Conservation (phyloP, 2,888 invertebrate genomes). For the Stenotaenia linearis region DNA sequence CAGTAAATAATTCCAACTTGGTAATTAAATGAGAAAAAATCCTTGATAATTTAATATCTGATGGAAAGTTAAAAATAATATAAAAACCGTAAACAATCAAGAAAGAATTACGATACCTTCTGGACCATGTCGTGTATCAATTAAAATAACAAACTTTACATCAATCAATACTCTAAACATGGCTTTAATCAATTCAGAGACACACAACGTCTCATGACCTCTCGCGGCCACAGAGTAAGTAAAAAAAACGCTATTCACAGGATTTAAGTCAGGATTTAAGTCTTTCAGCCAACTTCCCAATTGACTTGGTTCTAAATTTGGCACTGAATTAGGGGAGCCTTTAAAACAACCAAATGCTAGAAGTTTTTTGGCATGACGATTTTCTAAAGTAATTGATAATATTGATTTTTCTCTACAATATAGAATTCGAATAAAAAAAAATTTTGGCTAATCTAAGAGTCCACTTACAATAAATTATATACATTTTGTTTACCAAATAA, state of each 20-base stretch:
- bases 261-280: not conserved
- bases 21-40: not conserved
- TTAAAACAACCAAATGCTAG: not conserved
- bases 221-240: not conserved
- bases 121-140: not conserved
- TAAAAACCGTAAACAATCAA: too few species aligned
- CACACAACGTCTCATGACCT: not conserved
- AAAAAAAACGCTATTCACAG: constrained; percentile 21
- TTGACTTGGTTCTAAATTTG: not conserved
- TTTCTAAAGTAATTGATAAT: constrained; percentile 17
- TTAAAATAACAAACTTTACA: not conserved
- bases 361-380: not conserved
- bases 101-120: not conserved
- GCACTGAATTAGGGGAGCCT: not conserved
- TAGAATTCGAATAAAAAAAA: not conserved
- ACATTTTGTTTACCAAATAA: constrained; percentile 2
- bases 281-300: not conserved
- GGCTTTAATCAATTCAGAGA: not conserved
- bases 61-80: too few species aligned
- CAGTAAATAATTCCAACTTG: not conserved
- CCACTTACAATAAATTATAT: constrained; percentile 21
- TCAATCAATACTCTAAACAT: not conserved
- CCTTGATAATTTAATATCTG: not conserved
- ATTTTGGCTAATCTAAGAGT: not conserved
- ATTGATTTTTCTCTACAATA: constrained; percentile 14